These are phyloP conservation scores for Psilopsiagon aurifrons DNA, from an alignment of 2,113 vertebrate species.

Conservation along the genomic window DNA sequence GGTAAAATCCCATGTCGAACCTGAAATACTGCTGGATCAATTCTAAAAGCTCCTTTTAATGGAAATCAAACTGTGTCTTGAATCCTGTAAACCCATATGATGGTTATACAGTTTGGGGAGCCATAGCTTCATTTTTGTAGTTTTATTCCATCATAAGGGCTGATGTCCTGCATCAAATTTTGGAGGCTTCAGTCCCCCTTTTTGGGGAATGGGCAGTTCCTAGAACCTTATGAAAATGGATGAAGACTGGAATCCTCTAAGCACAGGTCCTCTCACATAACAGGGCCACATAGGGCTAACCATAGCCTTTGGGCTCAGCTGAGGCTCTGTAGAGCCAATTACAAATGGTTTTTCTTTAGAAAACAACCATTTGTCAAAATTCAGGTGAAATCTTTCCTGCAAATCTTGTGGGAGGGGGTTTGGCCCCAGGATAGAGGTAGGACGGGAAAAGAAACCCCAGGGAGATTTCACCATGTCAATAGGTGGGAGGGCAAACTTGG, in stretches of 20 bases:
- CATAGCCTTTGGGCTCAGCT: neutral
- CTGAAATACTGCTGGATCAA: neutral
- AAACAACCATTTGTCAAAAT: neutral
- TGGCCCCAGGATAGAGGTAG: neutral
- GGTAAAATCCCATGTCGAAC: neutral
- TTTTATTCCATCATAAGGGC: neutral
- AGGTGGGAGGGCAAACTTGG: neutral
- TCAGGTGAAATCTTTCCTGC: neutral
- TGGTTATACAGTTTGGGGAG: neutral
- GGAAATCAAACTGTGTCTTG: neutral
- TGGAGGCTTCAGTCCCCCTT: neutral
- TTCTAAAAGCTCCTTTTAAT: neutral
- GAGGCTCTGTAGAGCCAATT: neutral
- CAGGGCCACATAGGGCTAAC: neutral
- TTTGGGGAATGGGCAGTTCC: neutral
- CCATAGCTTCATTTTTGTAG: neutral
- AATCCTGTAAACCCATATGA: neutral
- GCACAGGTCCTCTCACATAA: neutral
- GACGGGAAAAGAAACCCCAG: neutral
- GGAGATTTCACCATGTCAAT: neutral
- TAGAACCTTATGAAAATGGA: neutral
- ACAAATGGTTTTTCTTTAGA: neutral
- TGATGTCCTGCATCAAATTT: neutral
- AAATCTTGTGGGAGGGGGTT: neutral
- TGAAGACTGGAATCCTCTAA: neutral